A percentile compares a stretch with the other conserved stretches of the same genome.
phyloP scores from a whole-genome alignment of 35 echinoderm and acorn worm species.

The Amphiura filiformis region DNA sequence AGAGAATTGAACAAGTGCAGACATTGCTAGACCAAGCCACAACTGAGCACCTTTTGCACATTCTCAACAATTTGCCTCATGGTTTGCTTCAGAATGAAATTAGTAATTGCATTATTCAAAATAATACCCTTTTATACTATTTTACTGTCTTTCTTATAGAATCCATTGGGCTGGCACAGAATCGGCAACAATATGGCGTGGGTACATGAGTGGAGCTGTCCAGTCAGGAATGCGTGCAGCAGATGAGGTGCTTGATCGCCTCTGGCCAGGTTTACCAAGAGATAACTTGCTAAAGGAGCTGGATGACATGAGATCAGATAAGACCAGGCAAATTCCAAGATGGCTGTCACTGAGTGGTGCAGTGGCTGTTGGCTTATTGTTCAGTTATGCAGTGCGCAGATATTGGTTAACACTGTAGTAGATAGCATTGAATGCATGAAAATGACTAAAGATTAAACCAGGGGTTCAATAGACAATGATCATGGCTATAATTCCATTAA shows the following conservation, averaged over 20 bases:
- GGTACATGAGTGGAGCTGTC: slow-evolving; percentile 88
- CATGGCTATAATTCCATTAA: no score
- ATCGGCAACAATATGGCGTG: slow-evolving; percentile 70
- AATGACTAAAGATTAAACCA: background rate
- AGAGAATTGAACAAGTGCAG: no score
- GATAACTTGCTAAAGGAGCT: slow-evolving; percentile 44
- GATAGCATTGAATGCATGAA: background rate
- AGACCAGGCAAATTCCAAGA: background rate
- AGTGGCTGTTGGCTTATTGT: background rate
- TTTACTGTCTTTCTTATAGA: slow-evolving; percentile 35
- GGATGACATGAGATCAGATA: slow-evolving; percentile 16
- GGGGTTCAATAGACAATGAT: no score
- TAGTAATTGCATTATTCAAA: no score
- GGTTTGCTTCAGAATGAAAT: no score
- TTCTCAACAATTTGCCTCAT: no score
- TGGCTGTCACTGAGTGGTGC: slow-evolving; percentile 18
- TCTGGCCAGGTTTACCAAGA: slow-evolving; percentile 20
- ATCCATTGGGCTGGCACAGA: slow-evolving; percentile 97
- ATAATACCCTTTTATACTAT: no score
- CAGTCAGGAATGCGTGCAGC: slow-evolving; percentile 85
- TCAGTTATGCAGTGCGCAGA: background rate
- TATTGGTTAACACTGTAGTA: slow-evolving; percentile 6
- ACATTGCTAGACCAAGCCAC: no score
- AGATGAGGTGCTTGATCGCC: slow-evolving; percentile 60
- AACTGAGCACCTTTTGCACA: no score